Base-by-base conservation (phyloP, 2,113 vertebrate species). In the Herpetotheres cachinnans region DNA sequence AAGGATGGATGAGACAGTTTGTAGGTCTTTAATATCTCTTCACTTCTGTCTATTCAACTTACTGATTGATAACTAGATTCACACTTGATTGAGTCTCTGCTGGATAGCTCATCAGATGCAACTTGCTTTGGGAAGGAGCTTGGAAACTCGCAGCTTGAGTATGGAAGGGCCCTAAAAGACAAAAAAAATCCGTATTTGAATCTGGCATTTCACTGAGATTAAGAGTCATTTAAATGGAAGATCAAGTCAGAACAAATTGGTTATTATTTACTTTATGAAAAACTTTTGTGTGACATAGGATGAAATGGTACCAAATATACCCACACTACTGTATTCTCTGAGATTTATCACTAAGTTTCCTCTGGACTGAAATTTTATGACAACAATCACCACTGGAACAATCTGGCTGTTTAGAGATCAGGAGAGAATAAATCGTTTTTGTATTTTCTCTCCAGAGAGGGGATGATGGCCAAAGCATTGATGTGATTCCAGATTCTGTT, bases 221-320 rank as follows among this genome's bases (percentile, higher is more conserved):
- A 21, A 13, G 11, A 65, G 11, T 42, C 5, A 52, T 56, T 89
- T 81, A 47, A 29, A 52, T 0, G 27, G 13, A 66, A 52, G n/a
- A 55, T 78, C 42, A 59, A 30, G 11, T 42, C n/a, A 66, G 72
- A 44, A 46, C 20, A 47, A 32, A 27, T 12, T n/a, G 4, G 7
- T 77, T 77, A 58, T 7, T 32, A 44, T 34, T 55, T 40, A 8
- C 16, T 63, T 84, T 21, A 50, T 44, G 29, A 59, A 62, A 82
- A 74, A 9, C 7, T 30, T 83, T 4, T 21, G 14, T 34, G 15
- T 3, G 4, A n/a, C 0, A 0, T 25, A 32, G 25, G 36, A 78
- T 34, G 46, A 56, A 92, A 56, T 15, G 6, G 8, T 77, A 70
- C 15, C 30, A 71, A 80, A 86, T 32, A 34, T 10, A 78, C 7